Conservation (phyloP, 2,888 invertebrate genomes). For the Augochlorella aurata region DNA sequence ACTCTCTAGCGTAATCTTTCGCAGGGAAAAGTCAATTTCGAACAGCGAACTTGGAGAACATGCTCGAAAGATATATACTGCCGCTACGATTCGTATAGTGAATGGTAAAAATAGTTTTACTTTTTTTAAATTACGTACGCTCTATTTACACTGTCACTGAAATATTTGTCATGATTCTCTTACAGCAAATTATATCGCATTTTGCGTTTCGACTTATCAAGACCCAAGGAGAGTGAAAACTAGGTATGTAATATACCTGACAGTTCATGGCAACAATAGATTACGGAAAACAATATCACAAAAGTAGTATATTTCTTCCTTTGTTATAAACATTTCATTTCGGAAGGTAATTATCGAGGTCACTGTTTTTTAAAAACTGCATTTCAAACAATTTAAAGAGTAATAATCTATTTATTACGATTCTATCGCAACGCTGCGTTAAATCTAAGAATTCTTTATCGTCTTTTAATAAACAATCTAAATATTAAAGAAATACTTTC, state of each 20-base stretch:
- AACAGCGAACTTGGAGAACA: slow-evolving; percentile 39
- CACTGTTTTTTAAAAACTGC: slow-evolving; percentile 11
- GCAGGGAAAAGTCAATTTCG: slow-evolving; percentile 42
- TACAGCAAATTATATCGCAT: slow-evolving; percentile 20
- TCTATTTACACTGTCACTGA: slow-evolving; percentile 51
- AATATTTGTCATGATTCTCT: slow-evolving; percentile 23
- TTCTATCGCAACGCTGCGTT: slow-evolving; percentile 39
- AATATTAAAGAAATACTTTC: slow-evolving; percentile 14
- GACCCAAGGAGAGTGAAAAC: slow-evolving; percentile 25
- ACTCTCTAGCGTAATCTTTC: slow-evolving; percentile 33
- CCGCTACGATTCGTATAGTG: slow-evolving; percentile 39
- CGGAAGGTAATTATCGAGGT: slow-evolving; percentile 15
- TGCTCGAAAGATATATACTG: slow-evolving; percentile 31
- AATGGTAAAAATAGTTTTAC: slow-evolving; percentile 59
- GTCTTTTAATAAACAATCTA: slow-evolving; percentile 9
- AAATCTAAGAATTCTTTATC: slow-evolving; percentile 21
- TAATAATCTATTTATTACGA: slow-evolving; percentile 33
- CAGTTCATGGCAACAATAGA: slow-evolving; percentile 21
- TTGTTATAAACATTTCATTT: slow-evolving; percentile 15
- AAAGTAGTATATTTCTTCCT: slow-evolving; percentile 31
- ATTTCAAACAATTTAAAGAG: not conserved
- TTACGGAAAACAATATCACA: slow-evolving; percentile 46
- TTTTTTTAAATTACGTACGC: slow-evolving; percentile 42
- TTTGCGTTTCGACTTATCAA: not conserved
- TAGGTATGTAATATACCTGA: not conserved